These are phyloP conservation scores for Wasmannia auropunctata DNA, from an alignment of 1,140 invertebrate genomes.

Conservation along the genomic window DNA sequence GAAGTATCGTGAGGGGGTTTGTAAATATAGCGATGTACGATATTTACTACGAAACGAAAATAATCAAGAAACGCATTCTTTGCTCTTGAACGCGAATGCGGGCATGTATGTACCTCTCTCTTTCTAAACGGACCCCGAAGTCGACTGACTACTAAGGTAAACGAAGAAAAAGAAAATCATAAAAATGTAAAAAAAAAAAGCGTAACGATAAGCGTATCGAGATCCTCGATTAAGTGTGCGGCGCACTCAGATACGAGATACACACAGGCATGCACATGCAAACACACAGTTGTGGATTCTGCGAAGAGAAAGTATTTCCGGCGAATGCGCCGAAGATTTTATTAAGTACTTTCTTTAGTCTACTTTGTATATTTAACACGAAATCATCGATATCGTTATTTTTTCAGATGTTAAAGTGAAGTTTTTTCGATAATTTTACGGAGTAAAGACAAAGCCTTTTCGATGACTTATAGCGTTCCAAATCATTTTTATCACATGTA, in stretches of 20 bases:
- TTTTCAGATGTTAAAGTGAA: slow-evolving; percentile 32
- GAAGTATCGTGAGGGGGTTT: slow-evolving; percentile 62
- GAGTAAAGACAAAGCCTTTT: slow-evolving; percentile 49
- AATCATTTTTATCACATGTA: slow-evolving; percentile 70
- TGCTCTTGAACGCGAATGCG: slow-evolving; percentile 40
- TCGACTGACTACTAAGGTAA: slow-evolving; percentile 47
- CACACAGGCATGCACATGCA: slow-evolving; percentile 43
- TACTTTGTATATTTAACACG: slow-evolving; percentile 20
- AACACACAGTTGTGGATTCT: slow-evolving; percentile 32
- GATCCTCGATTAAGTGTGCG: slow-evolving; percentile 61
- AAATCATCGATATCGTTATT: slow-evolving; percentile 1
- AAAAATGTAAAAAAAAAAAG: slow-evolving; percentile 50
- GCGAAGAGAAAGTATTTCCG: slow-evolving; percentile 64
- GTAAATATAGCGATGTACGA: slow-evolving; percentile 67
- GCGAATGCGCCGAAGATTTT: slow-evolving; percentile 50
- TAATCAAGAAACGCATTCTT: slow-evolving; percentile 31
- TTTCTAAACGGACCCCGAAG: slow-evolving; percentile 51
- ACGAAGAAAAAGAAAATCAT: slow-evolving; percentile 40
- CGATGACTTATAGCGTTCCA: slow-evolving; percentile 80
- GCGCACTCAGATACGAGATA: slow-evolving; percentile 46
- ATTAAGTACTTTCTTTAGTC: slow-evolving; percentile 21
- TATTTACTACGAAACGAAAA: slow-evolving; percentile 35
- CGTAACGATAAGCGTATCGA: slow-evolving; percentile 54
- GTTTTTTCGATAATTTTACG: slow-evolving; percentile 78
- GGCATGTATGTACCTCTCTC: slow-evolving; percentile 55